Evolutionary conservation across 2,113 vertebrate genomes (phyloP).

Genomic region (Antechinus flavipes): DNA sequence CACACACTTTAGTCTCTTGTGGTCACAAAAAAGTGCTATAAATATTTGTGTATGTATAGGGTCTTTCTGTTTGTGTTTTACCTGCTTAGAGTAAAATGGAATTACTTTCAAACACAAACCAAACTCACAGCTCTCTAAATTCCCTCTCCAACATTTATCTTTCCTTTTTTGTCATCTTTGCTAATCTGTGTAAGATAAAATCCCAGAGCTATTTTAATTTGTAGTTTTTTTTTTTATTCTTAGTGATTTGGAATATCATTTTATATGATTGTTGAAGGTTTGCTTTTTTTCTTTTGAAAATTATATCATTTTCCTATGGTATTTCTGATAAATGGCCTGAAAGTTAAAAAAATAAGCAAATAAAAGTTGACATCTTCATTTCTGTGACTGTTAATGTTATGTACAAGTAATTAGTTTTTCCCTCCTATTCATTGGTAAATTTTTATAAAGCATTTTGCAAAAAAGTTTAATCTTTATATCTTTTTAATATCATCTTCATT

Average conservation of each 20-base stretch:
- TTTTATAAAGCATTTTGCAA: constrained; percentile 38
- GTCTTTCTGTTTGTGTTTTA: neutral
- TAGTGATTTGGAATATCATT: neutral
- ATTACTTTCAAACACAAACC: neutral
- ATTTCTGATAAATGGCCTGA: neutral
- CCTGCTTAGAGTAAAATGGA: neutral
- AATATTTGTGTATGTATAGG: neutral
- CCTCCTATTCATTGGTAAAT: constrained; percentile 3
- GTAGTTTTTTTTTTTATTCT: neutral
- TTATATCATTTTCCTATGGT: neutral
- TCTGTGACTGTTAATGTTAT: neutral
- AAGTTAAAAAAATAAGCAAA: neutral
- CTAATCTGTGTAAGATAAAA: neutral
- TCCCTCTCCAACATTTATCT: neutral
- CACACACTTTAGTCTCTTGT: neutral
- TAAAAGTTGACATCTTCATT: neutral
- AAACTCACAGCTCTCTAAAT: neutral
- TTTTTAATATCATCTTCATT: neutral
- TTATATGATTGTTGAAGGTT: neutral
- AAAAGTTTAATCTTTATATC: neutral
- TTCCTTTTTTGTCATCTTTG: neutral
- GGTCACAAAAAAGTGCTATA: neutral
- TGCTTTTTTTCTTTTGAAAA: neutral
- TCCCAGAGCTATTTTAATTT: neutral
- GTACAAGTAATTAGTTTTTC: neutral